phyloP scores from a whole-genome alignment of 1,140 invertebrate species.

The Wiebesia pumilae region DNA sequence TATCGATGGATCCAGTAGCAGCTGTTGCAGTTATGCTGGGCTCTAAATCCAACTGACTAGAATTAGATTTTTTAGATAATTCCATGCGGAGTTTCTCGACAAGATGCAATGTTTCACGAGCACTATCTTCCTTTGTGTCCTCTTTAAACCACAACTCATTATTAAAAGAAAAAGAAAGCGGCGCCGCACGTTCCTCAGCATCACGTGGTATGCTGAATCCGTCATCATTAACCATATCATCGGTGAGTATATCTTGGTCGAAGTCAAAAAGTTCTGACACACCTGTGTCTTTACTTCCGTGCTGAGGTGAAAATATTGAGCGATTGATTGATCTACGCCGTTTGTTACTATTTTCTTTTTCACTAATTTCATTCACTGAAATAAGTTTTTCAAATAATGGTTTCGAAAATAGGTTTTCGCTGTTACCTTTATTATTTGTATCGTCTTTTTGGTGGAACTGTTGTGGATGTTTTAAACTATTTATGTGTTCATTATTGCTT shows the following conservation, averaged over 20 bases:
- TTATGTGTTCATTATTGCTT: slow-evolving; percentile 14
- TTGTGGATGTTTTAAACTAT: slow-evolving; percentile 35
- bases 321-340: slow-evolving; percentile 73
- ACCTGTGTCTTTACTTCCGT: slow-evolving; percentile 78
- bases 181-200: slow-evolving; percentile 77
- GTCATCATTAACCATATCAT: slow-evolving; percentile 78
- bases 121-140: slow-evolving; percentile 85
- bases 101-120: slow-evolving; percentile 84
- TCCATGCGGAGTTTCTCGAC: slow-evolving; percentile 86
- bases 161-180: slow-evolving; percentile 81
- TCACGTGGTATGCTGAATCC: slow-evolving; percentile 79
- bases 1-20: slow-evolving; percentile 53
- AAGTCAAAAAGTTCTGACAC: slow-evolving; percentile 80
- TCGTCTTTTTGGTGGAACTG: slow-evolving; percentile 28
- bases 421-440: slow-evolving; percentile 50
- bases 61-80: slow-evolving; percentile 79
- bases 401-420: slow-evolving; percentile 56
- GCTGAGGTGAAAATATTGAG: slow-evolving; percentile 83
- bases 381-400: slow-evolving; percentile 57
- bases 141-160: slow-evolving; percentile 83
- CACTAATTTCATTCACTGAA: slow-evolving; percentile 53
- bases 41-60: slow-evolving; percentile 71
- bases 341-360: slow-evolving; percentile 64
- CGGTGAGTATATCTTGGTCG: slow-evolving; percentile 79
- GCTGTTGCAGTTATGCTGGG: slow-evolving; percentile 48